These are phyloP conservation scores for Bombus haemorrhoidalis DNA, from an alignment of 1,140 invertebrate species.

Conservation along the genomic window DNA sequence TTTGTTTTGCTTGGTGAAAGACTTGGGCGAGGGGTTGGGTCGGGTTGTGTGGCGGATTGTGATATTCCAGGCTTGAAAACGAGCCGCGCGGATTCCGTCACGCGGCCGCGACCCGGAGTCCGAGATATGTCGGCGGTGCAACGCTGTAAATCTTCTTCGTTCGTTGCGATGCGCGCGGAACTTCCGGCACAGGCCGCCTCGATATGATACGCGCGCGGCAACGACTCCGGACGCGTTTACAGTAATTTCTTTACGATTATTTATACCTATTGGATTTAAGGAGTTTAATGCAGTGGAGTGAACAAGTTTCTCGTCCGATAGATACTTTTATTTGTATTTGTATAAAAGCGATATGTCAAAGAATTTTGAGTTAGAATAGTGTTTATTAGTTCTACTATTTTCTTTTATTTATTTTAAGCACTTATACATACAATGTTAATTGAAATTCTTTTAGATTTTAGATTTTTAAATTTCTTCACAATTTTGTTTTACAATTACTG, in stretches of 20 bases:
- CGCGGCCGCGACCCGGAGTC: constrained; percentile 25
- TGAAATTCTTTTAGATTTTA: too few relatives aligned
- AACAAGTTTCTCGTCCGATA: not conserved
- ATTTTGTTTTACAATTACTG: too few relatives aligned
- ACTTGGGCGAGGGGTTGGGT: not conserved
- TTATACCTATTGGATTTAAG: too few relatives aligned
- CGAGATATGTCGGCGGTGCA: constrained; percentile 24
- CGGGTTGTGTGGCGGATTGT: constrained; percentile 14
- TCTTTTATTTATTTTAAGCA: too few relatives aligned
- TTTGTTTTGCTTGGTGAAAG: not conserved
- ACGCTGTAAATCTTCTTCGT: constrained; percentile 40
- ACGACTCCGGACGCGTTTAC: not conserved
- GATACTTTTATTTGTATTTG: too few relatives aligned
- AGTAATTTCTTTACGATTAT: not conserved
- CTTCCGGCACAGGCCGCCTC: not conserved
- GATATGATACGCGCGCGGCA: constrained; percentile 27
- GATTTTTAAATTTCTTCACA: too few relatives aligned
- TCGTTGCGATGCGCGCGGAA: constrained; percentile 2
- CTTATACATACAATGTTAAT: too few relatives aligned
- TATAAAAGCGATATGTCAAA: too few relatives aligned
- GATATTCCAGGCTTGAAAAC: constrained; percentile 54
- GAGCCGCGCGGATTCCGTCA: constrained; percentile 39
- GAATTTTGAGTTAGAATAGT: too few relatives aligned
- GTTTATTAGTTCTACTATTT: too few relatives aligned
- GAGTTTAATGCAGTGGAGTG: not conserved